Percentiles rank a stretch among this genome's conserved stretches.
Conservation (phyloP, 2,113 vertebrate species). For the Lycaon pictus region DNA sequence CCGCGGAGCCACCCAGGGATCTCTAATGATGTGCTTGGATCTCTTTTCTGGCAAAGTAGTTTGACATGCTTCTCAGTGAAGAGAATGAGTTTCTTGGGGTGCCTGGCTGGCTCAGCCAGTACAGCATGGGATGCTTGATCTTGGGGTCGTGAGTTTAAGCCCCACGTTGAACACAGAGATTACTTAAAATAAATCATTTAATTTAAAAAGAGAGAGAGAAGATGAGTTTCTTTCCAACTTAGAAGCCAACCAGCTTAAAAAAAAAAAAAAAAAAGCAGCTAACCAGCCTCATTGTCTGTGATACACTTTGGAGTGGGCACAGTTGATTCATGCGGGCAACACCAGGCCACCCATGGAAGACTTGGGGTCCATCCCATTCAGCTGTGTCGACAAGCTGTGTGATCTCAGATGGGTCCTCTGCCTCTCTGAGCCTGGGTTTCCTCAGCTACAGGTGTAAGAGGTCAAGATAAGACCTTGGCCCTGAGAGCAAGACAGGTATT, state of each 20-base stretch:
- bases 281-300: not conserved
- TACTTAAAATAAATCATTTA: not conserved
- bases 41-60: not conserved
- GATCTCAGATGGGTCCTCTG: rapidly evolving
- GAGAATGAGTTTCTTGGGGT: not conserved
- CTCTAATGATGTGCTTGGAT: not conserved
- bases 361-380: not conserved
- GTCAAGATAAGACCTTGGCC: not conserved
- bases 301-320: too few species aligned
- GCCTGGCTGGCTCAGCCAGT: not conserved
- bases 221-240: not conserved
- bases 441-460: not conserved
- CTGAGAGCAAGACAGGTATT: too few species aligned
- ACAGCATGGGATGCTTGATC: not conserved
- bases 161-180: not conserved
- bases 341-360: not conserved
- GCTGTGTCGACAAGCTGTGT: not conserved
- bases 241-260: not conserved
- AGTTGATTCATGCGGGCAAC: rapidly evolving
- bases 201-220: not conserved
- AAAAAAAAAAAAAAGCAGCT: too few species aligned
- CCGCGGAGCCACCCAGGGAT: too few species aligned
- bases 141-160: not conserved
- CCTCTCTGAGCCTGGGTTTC: not conserved
- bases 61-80: not conserved